Evolutionary conservation across 2,888 invertebrate genomes (phyloP).

Genomic region (Yponomeuta malinellus): DNA sequence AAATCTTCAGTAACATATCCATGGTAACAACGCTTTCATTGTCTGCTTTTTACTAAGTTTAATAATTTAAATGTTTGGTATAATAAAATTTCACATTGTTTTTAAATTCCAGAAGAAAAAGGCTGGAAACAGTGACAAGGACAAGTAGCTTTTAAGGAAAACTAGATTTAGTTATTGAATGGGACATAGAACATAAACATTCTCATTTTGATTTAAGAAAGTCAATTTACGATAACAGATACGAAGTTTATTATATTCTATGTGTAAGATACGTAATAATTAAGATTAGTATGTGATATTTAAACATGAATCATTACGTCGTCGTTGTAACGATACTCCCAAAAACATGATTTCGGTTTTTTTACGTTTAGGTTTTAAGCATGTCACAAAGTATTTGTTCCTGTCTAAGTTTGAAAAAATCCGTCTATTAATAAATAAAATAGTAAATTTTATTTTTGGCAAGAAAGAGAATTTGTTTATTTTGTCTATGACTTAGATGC

Average conservation of each 20-base stretch:
- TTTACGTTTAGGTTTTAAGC: background rate
- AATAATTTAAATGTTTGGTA: background rate
- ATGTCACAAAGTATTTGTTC: background rate
- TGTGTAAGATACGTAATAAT: background rate
- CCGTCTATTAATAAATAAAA: background rate
- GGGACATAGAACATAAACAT: background rate
- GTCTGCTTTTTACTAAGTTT: background rate
- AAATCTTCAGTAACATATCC: background rate
- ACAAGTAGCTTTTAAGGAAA: slow-evolving; percentile 28
- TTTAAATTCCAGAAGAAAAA: slow-evolving; percentile 40
- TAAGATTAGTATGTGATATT: slow-evolving; percentile 6
- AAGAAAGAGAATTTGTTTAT: background rate
- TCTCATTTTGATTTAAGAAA: slow-evolving; percentile 4
- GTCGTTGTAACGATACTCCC: too few species aligned
- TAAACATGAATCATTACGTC: background rate
- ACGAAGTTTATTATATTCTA: background rate
- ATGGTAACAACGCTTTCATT: background rate
- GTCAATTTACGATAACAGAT: slow-evolving; percentile 13
- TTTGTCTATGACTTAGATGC: background rate
- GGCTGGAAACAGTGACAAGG: slow-evolving; percentile 31
- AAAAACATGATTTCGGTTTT: too few species aligned
- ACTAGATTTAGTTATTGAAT: background rate
- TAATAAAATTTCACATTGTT: slow-evolving; percentile 17
- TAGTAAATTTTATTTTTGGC: background rate
- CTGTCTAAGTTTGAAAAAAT: background rate